These are phyloP conservation scores for Leiothrix lutea DNA, from an alignment of 2,113 vertebrate species.

Conservation along the genomic window DNA sequence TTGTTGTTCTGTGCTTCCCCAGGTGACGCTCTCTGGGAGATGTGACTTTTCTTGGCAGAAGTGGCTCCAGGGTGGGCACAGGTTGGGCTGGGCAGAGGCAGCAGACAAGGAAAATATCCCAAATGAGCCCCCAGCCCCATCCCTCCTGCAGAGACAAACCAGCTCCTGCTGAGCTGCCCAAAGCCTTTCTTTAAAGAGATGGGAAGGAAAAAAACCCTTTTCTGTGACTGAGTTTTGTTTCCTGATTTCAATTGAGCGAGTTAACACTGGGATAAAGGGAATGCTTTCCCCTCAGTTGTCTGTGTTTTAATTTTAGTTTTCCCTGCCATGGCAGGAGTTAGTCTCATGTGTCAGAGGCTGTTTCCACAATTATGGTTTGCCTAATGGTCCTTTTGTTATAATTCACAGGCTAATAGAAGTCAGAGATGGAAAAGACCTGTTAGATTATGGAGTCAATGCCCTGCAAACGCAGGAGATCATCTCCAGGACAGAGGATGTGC, in stretches of 20 bases:
- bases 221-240: neutral
- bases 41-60: neutral
- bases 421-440: conserved; percentile 67
- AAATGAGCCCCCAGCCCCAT: neutral
- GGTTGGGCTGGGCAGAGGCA: accelerated
- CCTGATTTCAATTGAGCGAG: neutral
- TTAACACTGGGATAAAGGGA: neutral
- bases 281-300: conserved; percentile 1
- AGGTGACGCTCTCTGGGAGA: neutral
- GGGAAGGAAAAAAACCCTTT: neutral
- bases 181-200: neutral
- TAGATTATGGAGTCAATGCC: conserved; percentile 62
- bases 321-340: conserved; percentile 20
- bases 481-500: conserved; percentile 30
- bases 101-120: neutral
- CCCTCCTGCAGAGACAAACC: neutral
- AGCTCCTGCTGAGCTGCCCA: neutral
- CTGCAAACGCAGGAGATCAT: conserved; percentile 58
- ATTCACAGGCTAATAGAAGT: conserved; percentile 69
- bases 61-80: accelerated
- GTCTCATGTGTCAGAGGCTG: conserved; percentile 58
- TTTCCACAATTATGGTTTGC: conserved; percentile 67
- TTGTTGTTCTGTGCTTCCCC: neutral
- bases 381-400: conserved; percentile 70
- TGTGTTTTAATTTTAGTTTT: conserved; percentile 41